Evolutionary conservation across 2,113 vertebrate genomes (phyloP), one percentile per base, ranked within the genome.

Genomic region (Garra rufa): DNA sequence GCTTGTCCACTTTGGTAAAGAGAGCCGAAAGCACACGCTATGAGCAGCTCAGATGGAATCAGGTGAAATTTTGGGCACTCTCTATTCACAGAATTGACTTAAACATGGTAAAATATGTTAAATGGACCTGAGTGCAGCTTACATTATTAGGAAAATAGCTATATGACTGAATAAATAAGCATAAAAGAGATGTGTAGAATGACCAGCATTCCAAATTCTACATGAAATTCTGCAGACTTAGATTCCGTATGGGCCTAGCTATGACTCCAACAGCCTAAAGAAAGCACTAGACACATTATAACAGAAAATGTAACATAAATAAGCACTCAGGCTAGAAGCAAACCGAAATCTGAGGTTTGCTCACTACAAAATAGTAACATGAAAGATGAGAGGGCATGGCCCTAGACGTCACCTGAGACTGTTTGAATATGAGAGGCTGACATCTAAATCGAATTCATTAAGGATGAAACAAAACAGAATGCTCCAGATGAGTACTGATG

Each of bases 1-100:
- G 10, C 46, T 57, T 46, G 75, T 65, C n/a, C 43, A 24, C 55
- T 65, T 85, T 85, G 76, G 46, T 55, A 57, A 79, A 85, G 52
- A 55, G 48, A 59, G 34, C 63, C 59, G 75, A 52, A 63, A 55
- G 17, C n/a, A 79, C n/a, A 44, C 26, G 11, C 21, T 28, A 43
- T 44, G n/a, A 69, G 48, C n/a, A 43, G 46, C n/a, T 41, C 69
- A 44, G n/a, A 44, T 10, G 6, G n/a, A 73, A 46, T 15, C 44
- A 21, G 26, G 26, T 2, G 8, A 76, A 26, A 21, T 75, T 48
- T 34, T 44, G 5, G 11, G 43, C 24, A 15, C 14, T 46, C 52
- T 76, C 17, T 50, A 30, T 28, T 43, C 71, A 50, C 24, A 30
- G 2, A 44, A 46, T 73, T 11, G 2, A 46, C 9, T 44, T 46